Evolutionary conservation across 2,797 vertebrate genomes (phyloP).

Genomic region (Lepidocolaptes lacrymiger): DNA sequence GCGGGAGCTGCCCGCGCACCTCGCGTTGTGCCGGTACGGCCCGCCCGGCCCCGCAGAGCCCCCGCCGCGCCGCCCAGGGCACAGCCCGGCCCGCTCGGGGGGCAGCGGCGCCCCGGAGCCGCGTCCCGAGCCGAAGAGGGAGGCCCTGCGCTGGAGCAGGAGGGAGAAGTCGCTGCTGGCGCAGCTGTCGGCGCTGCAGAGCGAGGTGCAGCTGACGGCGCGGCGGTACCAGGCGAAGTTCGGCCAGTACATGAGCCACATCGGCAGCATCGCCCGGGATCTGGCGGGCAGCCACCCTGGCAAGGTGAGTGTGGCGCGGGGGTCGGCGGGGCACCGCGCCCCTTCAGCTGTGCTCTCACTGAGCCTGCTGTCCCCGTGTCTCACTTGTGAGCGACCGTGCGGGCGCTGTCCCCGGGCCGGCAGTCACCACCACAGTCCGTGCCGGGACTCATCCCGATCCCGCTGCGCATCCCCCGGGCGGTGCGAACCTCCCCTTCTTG

Average conservation of each 20-base stretch:
- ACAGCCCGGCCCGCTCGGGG: conserved; percentile 13
- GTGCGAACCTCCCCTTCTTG: not conserved
- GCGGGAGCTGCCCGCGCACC: conserved; percentile 26
- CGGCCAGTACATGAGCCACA: conserved; percentile 75
- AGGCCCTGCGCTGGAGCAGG: conserved; percentile 68
- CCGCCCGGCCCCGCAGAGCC: not conserved
- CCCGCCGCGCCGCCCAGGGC: not conserved
- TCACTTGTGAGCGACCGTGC: not conserved
- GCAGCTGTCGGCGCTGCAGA: conserved; percentile 76
- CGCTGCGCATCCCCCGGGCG: not conserved
- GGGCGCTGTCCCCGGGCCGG: fast-evolving
- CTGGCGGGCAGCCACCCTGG: conserved; percentile 31
- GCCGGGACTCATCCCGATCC: too few species aligned
- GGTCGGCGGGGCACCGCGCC: too few species aligned
- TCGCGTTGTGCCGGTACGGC: conserved; percentile 61
- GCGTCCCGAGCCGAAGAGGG: conserved; percentile 41
- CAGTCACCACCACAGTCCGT: not conserved
- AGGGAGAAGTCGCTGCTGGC: conserved; percentile 74
- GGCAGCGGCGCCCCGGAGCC: conserved; percentile 42
- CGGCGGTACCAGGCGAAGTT: conserved; percentile 76
- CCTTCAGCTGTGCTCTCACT: not conserved
- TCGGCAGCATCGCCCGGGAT: conserved; percentile 73
- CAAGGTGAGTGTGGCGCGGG: conserved; percentile 71
- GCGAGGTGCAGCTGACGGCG: conserved; percentile 73
- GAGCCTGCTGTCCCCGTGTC: not conserved